These are phyloP conservation scores for Cromileptes altivelis DNA, from an alignment of 2,113 vertebrate genomes.

Conservation along the genomic window DNA sequence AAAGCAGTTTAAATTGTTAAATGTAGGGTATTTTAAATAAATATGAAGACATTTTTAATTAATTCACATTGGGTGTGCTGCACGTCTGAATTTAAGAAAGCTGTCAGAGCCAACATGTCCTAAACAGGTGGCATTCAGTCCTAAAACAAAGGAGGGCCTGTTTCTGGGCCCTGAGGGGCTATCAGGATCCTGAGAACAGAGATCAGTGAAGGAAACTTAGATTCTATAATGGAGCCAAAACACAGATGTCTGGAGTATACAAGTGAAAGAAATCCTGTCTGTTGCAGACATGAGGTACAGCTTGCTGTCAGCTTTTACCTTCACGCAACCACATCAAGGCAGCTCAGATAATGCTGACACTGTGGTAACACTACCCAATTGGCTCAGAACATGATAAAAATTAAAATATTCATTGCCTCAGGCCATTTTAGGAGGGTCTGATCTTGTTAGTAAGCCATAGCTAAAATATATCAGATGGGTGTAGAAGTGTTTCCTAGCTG, in stretches of 20 bases:
- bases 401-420: conserved; percentile 1
- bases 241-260: conserved; percentile 50
- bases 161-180: conserved; percentile 66
- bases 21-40: neutral
- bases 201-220: conserved; percentile 59
- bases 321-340: conserved; percentile 50
- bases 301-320: conserved; percentile 26
- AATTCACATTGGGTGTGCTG: neutral
- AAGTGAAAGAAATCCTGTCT: conserved; percentile 31
- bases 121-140: conserved; percentile 72
- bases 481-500: neutral
- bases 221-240: conserved; percentile 54
- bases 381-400: neutral
- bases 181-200: conserved; percentile 61
- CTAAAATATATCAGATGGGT: neutral
- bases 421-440: neutral
- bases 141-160: conserved; percentile 70
- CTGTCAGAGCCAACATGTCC: conserved; percentile 62
- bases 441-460: conserved; percentile 14
- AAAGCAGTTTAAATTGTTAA: neutral
- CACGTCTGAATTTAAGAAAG: conserved; percentile 37
- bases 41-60: conserved; percentile 33
- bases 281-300: neutral
- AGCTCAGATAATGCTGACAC: conserved; percentile 20
- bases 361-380: conserved; percentile 14